Base-by-base conservation (phyloP, 1,140 invertebrate species). In the Maconellicoccus hirsutus region DNA sequence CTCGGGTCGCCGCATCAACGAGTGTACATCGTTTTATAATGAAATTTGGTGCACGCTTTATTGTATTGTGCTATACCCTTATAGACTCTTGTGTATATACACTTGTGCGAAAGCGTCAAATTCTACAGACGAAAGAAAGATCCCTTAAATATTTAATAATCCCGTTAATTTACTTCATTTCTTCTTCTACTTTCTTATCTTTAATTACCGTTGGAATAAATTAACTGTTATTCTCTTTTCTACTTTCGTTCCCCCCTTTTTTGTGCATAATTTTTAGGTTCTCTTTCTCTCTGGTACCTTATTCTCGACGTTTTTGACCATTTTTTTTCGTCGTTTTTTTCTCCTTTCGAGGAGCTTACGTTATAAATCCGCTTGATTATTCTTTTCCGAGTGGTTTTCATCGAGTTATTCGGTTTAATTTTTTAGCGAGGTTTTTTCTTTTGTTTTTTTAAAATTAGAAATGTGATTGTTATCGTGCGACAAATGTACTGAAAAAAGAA, bases 131-230 rank as follows among this genome's bases (percentile, higher is more conserved):
- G 42, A 19, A 52, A 4, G 42, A 52, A 52, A 16, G 12, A 19
- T 52, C 6, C 42, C 16, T 52, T 52, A 52, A 52, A 52, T 52
- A 8, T 52, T 52, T 52, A 52, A 52, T 52, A 52, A 52, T 52
- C 42, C 42, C 42, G 42, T 52, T 52, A 52, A 52, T 52, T 52
- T 52, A 52, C 6, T 52, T 52, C 16, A 52, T 52, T 52, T 19
- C 42, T 52, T 52, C 42, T 52, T 52, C n/a, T 52, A 52, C 42
- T 52, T 52, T 52, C 42, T 52, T 52, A 52, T 52, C 42, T 52
- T 52, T 52, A 52, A 52, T 52, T 52, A 52, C 42, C 42, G 42
- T 52, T 16, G 4, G 42, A 52, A 52, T 52, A 52, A 52, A 52
- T 52, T 52, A 52, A 52, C 42, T 19, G 42, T 19, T 52, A 52